Evolutionary conservation across 2,888 invertebrate species (phyloP).

Genomic region (Nephrocerus scutellatus): DNA sequence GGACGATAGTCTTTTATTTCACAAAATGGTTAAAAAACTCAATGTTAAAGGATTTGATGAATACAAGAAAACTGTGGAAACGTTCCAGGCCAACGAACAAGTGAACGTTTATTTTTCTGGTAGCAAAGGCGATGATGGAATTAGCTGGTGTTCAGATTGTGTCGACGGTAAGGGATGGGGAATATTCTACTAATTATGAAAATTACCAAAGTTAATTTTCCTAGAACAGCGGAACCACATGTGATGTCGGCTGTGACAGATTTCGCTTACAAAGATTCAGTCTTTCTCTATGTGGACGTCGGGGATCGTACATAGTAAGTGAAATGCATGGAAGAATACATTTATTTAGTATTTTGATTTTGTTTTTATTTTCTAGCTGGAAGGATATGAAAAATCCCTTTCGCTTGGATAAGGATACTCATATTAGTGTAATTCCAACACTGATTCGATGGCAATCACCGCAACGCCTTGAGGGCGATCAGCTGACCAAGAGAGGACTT

Average conservation of each 20-base stretch:
- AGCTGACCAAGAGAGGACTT: conserved; percentile 61
- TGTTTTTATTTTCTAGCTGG: conserved; percentile 50
- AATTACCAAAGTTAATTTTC: conserved; percentile 9
- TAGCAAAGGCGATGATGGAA: conserved; percentile 51
- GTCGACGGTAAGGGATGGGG: conserved; percentile 56
- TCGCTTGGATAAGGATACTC: conserved; percentile 60
- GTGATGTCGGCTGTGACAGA: conserved; percentile 57
- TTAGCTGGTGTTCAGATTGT: conserved; percentile 86
- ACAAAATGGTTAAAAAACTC: conserved; percentile 49
- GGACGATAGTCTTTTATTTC: no score
- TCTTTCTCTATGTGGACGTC: conserved; percentile 66
- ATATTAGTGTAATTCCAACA: conserved; percentile 69
- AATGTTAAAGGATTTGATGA: conserved; percentile 53
- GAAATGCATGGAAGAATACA: background rate
- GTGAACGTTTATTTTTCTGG: conserved; percentile 54
- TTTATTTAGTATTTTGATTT: conserved; percentile 5
- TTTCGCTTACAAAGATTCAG: conserved; percentile 50
- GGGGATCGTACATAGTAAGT: conserved; percentile 65
- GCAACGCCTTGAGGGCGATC: conserved; percentile 68
- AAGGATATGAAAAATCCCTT: conserved; percentile 70
- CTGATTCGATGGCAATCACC: conserved; percentile 65
- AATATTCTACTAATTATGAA: background rate
- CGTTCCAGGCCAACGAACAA: conserved; percentile 13
- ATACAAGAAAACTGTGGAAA: conserved; percentile 22
- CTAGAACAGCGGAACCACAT: conserved; percentile 62